Base-by-base conservation (phyloP, 2,888 invertebrate species). In the Eulithis prunata region DNA sequence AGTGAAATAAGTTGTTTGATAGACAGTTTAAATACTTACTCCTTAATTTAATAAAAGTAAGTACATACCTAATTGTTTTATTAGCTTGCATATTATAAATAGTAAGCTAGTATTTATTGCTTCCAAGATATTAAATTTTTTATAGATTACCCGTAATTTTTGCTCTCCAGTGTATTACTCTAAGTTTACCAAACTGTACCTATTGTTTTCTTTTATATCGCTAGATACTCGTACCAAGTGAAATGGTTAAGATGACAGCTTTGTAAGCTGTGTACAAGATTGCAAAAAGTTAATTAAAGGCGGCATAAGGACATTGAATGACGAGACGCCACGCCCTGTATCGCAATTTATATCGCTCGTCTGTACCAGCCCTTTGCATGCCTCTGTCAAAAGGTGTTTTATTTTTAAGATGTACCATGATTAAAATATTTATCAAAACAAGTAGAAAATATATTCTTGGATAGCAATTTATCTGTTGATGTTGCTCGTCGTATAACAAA, bases 271-370 rank as follows among this genome's bases (percentile, higher is more conserved):
- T 62, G 62, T 61, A 46, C 62, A 62, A 62, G 60, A 62, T 57
- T 73, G 69, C 79, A 84, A 89, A 90, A 89, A 89, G 89, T 87
- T 89, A 90, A 90, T 91, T 87, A 89, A 87, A 84, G 80, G 80
- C 81, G 80, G 78, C 81, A 64, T 65, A 71, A 75, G 75, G 85
- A 88, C 88, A 80, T 80, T 87, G 89, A 90, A 83, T 86, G 90
- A 90, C 84, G 86, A 84, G 80, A 62, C 61, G 62, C 69, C 78
- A 79, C 77, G 89, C 86, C 91, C 78, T 81, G 82, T 82, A 87
- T 89, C 80, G 86, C 87, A 83, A 89, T 91, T 87, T 86, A 89
- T 91, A 61, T 49, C 62, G 66, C 55, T 57, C 57, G 56, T 49
- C 59, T 60, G 60, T 14, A 52, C 66, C 87, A 75, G 78, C 90